phyloP scores from a whole-genome alignment of 2,888 invertebrate genomes.

The Neuroscelio doddi region DNA sequence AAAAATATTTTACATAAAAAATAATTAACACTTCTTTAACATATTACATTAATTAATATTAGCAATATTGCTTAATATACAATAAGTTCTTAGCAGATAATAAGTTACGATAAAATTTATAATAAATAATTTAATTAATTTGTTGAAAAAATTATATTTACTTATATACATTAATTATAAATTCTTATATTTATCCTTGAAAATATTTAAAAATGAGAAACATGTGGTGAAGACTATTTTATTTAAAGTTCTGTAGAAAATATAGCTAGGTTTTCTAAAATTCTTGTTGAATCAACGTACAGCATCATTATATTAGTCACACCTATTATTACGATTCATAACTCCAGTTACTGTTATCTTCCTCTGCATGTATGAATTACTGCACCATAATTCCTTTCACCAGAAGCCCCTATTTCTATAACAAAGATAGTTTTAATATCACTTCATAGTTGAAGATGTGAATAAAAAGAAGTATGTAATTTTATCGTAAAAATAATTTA shows the following conservation, averaged over 20 bases:
- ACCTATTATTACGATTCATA: neutral
- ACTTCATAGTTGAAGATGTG: conserved; percentile 7
- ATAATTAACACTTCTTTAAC: too few species aligned
- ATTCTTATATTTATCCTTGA: too few species aligned
- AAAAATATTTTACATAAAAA: neutral
- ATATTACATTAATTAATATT: too few species aligned
- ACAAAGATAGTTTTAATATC: conserved; percentile 6
- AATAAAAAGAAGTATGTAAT: neutral
- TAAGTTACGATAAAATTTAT: too few species aligned
- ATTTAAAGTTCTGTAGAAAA: too few species aligned
- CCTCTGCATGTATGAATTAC: conserved; percentile 1
- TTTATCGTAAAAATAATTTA: too few species aligned
- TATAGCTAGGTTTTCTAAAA: neutral
- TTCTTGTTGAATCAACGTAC: neutral
- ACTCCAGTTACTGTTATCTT: neutral
- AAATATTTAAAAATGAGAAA: neutral
- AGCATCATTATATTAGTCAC: neutral
- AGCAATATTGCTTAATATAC: too few species aligned
- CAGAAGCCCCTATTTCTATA: conserved; percentile 6
- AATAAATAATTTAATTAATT: too few species aligned
- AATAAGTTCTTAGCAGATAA: too few species aligned
- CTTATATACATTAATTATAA: too few species aligned
- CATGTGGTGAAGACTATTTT: neutral
- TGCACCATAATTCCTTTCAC: conserved; percentile 8
- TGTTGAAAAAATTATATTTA: too few species aligned